Evolutionary conservation across 2,888 invertebrate species (phyloP).

Genomic region (Ecliptopera silaceata): DNA sequence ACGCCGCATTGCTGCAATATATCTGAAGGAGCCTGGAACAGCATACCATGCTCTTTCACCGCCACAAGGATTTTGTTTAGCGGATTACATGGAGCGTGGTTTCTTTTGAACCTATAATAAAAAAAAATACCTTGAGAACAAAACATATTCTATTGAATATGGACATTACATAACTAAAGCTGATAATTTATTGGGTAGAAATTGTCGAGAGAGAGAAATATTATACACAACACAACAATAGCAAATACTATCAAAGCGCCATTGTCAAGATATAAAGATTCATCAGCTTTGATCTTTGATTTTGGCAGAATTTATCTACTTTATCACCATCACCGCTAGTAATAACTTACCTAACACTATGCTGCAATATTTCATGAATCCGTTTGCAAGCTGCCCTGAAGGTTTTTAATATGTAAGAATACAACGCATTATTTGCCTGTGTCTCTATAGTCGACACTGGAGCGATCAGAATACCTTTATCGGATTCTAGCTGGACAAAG

Average conservation of each 20-base stretch:
- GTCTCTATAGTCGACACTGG: constrained; percentile 74
- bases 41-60: constrained; percentile 92
- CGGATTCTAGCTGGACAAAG: constrained; percentile 88
- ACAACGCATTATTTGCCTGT: constrained; percentile 66
- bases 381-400: constrained; percentile 88
- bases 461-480: constrained; percentile 88
- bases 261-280: too few species aligned
- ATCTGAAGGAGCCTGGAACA: constrained; percentile 85
- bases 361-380: constrained; percentile 89
- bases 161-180: too few species aligned
- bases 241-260: too few species aligned
- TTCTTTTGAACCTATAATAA: constrained; percentile 79
- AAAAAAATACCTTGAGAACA: too few species aligned
- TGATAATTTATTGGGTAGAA: too few species aligned
- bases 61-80: constrained; percentile 89
- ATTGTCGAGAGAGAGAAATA: too few species aligned
- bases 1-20: constrained; percentile 64
- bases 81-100: constrained; percentile 80
- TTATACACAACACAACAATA: too few species aligned
- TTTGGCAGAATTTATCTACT: too few species aligned
- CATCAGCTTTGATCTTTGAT: too few species aligned
- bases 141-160: too few species aligned
- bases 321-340: too few species aligned
- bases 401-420: constrained; percentile 85
- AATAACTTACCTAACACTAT: constrained; percentile 80